Percentiles rank a stretch among this genome's conserved stretches.
Evolutionary conservation across 1,140 invertebrate genomes (phyloP).

Genomic region (Drosophila tani): DNA sequence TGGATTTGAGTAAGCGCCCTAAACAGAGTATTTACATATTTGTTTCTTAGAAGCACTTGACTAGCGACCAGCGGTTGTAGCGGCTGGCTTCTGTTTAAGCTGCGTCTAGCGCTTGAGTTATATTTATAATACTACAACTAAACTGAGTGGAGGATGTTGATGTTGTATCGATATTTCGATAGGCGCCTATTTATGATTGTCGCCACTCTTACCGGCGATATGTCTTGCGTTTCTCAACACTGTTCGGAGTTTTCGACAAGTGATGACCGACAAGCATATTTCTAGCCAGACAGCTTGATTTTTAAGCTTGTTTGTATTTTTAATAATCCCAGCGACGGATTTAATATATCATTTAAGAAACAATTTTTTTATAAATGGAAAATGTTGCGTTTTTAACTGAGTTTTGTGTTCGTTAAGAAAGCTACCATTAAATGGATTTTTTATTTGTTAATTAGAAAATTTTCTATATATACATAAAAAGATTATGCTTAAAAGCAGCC

Average conservation of each 20-base stretch:
- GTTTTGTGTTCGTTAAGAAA: not conserved
- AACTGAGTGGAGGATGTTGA: slow-evolving; percentile 63
- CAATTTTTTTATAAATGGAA: too few species aligned
- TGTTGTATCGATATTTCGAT: slow-evolving; percentile 24
- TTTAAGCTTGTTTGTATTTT: not conserved
- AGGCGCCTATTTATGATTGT: slow-evolving; percentile 31
- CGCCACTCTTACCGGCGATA: slow-evolving; percentile 44
- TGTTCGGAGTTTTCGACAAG: not conserved
- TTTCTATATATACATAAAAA: not conserved
- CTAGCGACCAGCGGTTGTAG: slow-evolving; percentile 58
- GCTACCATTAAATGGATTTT: not conserved
- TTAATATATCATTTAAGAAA: too few species aligned
- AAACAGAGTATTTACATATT: slow-evolving; percentile 30
- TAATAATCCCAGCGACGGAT: not conserved
- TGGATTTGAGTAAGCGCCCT: slow-evolving; percentile 20
- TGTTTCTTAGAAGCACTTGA: slow-evolving; percentile 30
- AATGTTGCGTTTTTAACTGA: too few species aligned
- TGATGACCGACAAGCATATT: not conserved
- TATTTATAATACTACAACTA: slow-evolving; percentile 78
- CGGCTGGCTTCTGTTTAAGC: slow-evolving; percentile 74
- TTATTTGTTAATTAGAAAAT: not conserved
- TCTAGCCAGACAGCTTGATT: not conserved
- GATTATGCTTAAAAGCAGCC: not conserved
- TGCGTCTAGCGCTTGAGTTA: slow-evolving; percentile 61
- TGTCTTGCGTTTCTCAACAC: slow-evolving; percentile 17